Evolutionary conservation across 2,113 vertebrate genomes (phyloP), one percentile per base, ranked within the genome.

Genomic region (Ondatra zibethicus): DNA sequence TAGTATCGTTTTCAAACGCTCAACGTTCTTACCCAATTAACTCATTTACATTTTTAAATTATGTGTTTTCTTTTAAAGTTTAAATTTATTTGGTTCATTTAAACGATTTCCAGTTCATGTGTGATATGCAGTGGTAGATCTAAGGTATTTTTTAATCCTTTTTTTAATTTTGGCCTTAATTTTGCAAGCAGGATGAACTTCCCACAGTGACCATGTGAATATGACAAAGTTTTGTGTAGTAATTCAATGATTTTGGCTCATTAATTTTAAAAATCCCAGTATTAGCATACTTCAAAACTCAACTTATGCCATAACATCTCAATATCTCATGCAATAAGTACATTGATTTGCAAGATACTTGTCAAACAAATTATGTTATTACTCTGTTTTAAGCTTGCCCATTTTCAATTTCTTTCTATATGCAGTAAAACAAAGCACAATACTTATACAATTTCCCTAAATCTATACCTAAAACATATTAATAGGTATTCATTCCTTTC

Each of bases 401-500:
- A 87, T 89, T 7, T 10, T 13, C 2, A 12, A 31, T 68, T 95
- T 81, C 25, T 8, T 78, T 27, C 0, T 17, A 39, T 65, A 7
- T 0, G n/a, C 50, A 23, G 0, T 9, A 27, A 21, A 27, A 3
- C 3, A 52, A 73, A 33, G 2, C 1, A 27, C 8, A 8, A 17
- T n/a, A 42, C 0, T 42, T 23, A 58, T 33, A n/a, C 47, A 93
- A 87, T 5, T 88, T 81, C 3, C 52, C 14, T n/a, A 80, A 87
- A 73, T 80, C 23, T 50, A 55, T 7, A 77, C 72, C 25, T 78
- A 45, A 97, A 93, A 90, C 12, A 95, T 61, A 93, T 94, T 39
- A 77, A 29, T 2, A 55, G 33, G 19, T 73, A 31, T 72, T 68
- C 36, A 82, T 21, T 73, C 3, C 7, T 52, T 75, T 91, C 17